phyloP scores from a whole-genome alignment of 2,888 invertebrate genomes.

The Nemoura dubitans region DNA sequence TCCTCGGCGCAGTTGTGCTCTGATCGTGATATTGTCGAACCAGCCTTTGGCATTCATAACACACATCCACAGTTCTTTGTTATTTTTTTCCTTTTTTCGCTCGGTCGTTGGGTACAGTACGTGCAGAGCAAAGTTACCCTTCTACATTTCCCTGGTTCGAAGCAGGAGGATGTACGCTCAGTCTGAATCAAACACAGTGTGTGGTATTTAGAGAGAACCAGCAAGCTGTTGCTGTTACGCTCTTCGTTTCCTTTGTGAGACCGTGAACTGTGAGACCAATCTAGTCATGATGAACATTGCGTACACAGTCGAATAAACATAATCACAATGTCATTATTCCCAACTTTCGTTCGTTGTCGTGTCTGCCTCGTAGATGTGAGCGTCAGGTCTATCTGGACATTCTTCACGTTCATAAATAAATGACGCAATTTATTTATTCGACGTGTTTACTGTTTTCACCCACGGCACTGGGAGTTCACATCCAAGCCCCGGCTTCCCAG shows the following conservation, averaged over 20 bases:
- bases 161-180: not conserved
- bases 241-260: not conserved
- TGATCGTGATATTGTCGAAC: not conserved
- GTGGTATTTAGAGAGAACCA: not conserved
- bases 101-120: not conserved
- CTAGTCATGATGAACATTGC: not conserved
- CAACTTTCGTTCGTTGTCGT: slow-evolving; percentile 7
- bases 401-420: not conserved
- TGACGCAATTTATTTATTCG: not conserved
- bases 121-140: not conserved
- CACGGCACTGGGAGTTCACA: not conserved
- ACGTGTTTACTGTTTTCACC: not conserved
- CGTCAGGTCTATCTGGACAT: not conserved
- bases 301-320: not conserved
- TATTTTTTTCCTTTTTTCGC: not conserved
- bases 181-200: not conserved
- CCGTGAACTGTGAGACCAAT: not conserved
- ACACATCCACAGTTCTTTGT: not conserved
- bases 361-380: not conserved
- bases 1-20: not conserved
- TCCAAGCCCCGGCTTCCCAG: not conserved
- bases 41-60: not conserved
- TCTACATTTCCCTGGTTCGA: not conserved
- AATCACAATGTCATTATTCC: not conserved
- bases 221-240: not conserved